These are phyloP conservation scores for Rallus limicola DNA, from an alignment of 2,113 vertebrate species.

Conservation along the genomic window DNA sequence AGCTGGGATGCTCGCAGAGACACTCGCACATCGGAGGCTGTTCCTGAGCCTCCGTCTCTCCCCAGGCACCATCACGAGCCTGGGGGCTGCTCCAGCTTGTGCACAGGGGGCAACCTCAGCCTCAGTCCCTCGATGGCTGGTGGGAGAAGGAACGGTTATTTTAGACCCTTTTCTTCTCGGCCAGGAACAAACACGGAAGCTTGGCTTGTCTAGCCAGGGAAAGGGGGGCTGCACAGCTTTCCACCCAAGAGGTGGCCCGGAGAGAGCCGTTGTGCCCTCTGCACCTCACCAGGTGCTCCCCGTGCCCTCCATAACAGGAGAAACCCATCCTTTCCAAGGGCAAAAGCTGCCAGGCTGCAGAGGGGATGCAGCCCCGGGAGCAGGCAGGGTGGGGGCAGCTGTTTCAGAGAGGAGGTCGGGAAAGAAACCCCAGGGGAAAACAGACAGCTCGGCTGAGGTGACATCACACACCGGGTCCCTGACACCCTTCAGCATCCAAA, in stretches of 20 bases:
- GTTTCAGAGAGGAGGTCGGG: neutral
- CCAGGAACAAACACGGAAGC: accelerated
- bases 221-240: neutral
- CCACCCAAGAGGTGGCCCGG: neutral
- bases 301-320: neutral
- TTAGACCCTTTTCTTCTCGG: neutral
- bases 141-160: neutral
- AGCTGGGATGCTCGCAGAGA: neutral
- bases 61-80: neutral
- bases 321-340: neutral
- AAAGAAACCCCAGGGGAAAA: accelerated
- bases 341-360: neutral
- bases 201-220: neutral
- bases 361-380: neutral
- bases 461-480: neutral
- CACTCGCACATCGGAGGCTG: accelerated
- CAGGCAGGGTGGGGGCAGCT: accelerated
- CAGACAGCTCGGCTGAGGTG: neutral
- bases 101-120: accelerated
- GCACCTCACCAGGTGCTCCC: neutral
- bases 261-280: accelerated
- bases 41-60: neutral
- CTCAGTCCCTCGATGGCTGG: neutral
- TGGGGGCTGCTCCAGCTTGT: neutral
- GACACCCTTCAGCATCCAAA: neutral